Evolutionary conservation across 2,797 vertebrate species (phyloP).

Genomic region (Microcaecilia unicolor): DNA sequence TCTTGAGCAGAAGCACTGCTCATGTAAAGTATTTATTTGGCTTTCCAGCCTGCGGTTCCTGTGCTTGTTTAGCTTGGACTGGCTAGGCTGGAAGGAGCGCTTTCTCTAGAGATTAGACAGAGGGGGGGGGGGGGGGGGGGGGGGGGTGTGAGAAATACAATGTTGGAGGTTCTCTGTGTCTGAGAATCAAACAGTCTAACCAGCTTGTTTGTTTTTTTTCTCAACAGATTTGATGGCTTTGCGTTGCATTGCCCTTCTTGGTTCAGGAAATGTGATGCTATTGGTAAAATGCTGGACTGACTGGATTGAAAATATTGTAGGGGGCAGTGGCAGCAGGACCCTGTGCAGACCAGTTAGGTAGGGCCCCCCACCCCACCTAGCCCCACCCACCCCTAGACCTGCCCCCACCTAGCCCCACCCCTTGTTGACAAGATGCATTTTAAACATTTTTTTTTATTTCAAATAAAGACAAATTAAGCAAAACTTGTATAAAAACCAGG

Average conservation of each 20-base stretch:
- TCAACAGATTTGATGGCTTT: not conserved
- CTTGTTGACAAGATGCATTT: too few species aligned
- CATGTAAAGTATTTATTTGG: not conserved
- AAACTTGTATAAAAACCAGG: too few species aligned
- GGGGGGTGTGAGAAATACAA: not conserved
- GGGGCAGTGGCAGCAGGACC: too few species aligned
- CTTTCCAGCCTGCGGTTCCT: conserved; percentile 1
- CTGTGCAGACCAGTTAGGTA: too few species aligned
- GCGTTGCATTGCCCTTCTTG: fast-evolving
- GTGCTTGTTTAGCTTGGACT: not conserved
- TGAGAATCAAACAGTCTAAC: not conserved
- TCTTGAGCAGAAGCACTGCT: not conserved
- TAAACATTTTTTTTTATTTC: too few species aligned
- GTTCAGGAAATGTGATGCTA: too few species aligned
- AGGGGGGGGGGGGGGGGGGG: not conserved
- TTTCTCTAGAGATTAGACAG: not conserved
- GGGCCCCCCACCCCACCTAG: too few species aligned
- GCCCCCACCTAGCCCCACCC: too few species aligned
- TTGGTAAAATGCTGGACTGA: too few species aligned
- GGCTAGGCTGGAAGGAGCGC: not conserved
- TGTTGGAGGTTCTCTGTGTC: not conserved
- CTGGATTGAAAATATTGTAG: too few species aligned
- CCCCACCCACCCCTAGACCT: too few species aligned
- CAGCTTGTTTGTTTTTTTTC: not conserved
- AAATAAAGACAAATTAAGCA: too few species aligned